Percentiles rank a stretch among this genome's conserved stretches.
Evolutionary conservation across 2,888 invertebrate species (phyloP).

Genomic region (Argynnis bischoffii): DNA sequence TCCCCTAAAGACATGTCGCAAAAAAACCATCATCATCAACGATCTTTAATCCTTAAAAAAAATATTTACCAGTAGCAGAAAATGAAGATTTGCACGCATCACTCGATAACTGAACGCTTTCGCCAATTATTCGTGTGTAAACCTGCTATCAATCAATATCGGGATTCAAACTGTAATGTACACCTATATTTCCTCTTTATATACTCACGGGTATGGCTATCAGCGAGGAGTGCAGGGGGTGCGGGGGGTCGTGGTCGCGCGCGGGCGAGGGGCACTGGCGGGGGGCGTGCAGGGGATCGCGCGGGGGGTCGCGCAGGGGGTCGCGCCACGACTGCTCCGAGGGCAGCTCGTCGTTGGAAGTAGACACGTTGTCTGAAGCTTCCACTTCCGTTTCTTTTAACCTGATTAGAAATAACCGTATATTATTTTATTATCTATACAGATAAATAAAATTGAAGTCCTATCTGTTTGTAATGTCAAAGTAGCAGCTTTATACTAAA

Average conservation of each 20-base stretch:
- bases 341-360: constrained; percentile 76
- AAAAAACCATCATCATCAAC: too few relatives aligned
- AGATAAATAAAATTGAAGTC: too few relatives aligned
- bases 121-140: not conserved
- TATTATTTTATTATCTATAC: not conserved
- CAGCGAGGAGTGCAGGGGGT: constrained; percentile 32
- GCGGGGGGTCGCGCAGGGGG: constrained; percentile 48
- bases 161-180: too few relatives aligned
- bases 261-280: constrained; percentile 29
- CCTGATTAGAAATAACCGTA: constrained; percentile 44
- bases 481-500: too few relatives aligned
- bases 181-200: too few relatives aligned
- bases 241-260: constrained; percentile 47
- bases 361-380: constrained; percentile 78
- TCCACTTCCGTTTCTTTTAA: constrained; percentile 73
- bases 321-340: constrained; percentile 60
- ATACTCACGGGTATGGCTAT: constrained; percentile 45
- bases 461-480: too few relatives aligned
- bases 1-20: too few relatives aligned
- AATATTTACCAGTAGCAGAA: too few relatives aligned
- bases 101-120: not conserved
- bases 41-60: too few relatives aligned
- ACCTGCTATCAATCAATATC: too few relatives aligned
- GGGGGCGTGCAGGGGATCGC: constrained; percentile 16
- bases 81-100: too few relatives aligned